Evolutionary conservation across 2,888 invertebrate genomes (phyloP).

Genomic region (Parthenolecanium corni): DNA sequence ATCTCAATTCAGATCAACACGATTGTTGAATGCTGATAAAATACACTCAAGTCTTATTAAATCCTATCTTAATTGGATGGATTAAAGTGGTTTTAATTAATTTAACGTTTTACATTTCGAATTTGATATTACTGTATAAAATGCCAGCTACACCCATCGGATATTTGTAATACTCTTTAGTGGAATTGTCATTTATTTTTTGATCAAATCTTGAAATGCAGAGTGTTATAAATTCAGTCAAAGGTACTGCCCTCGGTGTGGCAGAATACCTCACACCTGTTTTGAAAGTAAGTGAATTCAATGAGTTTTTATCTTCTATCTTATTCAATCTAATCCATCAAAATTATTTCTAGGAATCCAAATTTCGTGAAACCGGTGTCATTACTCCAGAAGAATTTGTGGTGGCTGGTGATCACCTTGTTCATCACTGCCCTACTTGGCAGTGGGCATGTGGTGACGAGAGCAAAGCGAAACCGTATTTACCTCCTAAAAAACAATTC

Average conservation of each 20-base stretch:
- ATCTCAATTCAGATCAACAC: too few relatives aligned
- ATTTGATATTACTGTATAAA: too few relatives aligned
- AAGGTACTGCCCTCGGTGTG: constrained; percentile 87
- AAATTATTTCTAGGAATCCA: constrained; percentile 62
- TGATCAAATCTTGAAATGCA: constrained; percentile 81
- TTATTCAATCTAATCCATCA: neutral
- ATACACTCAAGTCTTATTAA: too few relatives aligned
- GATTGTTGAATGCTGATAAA: too few relatives aligned
- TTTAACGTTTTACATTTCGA: too few relatives aligned
- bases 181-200: too few relatives aligned
- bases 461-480: constrained; percentile 71
- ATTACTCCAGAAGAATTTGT: constrained; percentile 99
- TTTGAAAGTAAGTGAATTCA: constrained; percentile 58
- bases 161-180: too few relatives aligned
- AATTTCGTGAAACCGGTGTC: constrained; percentile 94
- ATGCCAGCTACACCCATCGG: too few relatives aligned
- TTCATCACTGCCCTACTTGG: constrained; percentile 99
- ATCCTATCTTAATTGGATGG: too few relatives aligned
- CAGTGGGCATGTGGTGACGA: constrained; percentile 94
- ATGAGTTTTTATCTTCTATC: neutral
- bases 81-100: too few relatives aligned
- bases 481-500: constrained; percentile 93
- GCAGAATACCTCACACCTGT: constrained; percentile 95
- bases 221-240: constrained; percentile 87
- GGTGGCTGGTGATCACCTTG: constrained; percentile 94